Conservation (phyloP, 2,113 vertebrate genomes). For the Callipepla squamata region DNA sequence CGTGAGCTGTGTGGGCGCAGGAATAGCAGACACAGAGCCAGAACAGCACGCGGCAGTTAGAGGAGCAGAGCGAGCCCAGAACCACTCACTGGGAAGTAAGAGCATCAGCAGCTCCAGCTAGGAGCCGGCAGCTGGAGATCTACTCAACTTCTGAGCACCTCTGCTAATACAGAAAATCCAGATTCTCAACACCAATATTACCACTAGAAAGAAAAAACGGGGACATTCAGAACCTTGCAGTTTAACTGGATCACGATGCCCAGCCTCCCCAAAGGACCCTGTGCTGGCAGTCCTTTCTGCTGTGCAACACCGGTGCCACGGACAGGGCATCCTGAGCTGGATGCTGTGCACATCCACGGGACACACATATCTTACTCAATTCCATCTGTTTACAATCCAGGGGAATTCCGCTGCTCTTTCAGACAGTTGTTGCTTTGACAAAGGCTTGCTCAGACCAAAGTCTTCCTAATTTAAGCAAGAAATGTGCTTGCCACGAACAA, state of each 20-base stretch:
- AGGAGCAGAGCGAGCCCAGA: not conserved
- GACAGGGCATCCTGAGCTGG: not conserved
- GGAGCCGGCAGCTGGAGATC: not conserved
- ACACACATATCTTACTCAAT: rapidly evolving
- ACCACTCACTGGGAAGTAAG: not conserved
- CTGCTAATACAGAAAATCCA: constrained; percentile 17
- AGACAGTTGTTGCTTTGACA: not conserved
- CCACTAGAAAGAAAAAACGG: not conserved
- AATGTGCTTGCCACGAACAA: not conserved
- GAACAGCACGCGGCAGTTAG: not conserved
- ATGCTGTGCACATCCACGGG: rapidly evolving
- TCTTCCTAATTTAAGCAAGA: not conserved
- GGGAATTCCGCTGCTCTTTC: not conserved
- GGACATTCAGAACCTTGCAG: not conserved
- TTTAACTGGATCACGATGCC: not conserved
- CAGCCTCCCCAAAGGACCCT: not conserved
- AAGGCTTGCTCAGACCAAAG: not conserved
- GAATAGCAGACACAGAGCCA: not conserved
- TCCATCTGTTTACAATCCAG: rapidly evolving
- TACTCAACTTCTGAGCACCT: not conserved
- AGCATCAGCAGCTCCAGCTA: constrained; percentile 40
- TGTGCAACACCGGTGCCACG: not conserved
- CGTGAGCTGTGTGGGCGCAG: not conserved
- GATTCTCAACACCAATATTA: constrained; percentile 1
- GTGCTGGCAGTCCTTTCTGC: not conserved